A percentile compares a stretch with the other conserved stretches of the same genome.
These are phyloP conservation scores for Pseudomugil gertrudae DNA, from an alignment of 2,797 vertebrate genomes.

Conservation along the genomic window DNA sequence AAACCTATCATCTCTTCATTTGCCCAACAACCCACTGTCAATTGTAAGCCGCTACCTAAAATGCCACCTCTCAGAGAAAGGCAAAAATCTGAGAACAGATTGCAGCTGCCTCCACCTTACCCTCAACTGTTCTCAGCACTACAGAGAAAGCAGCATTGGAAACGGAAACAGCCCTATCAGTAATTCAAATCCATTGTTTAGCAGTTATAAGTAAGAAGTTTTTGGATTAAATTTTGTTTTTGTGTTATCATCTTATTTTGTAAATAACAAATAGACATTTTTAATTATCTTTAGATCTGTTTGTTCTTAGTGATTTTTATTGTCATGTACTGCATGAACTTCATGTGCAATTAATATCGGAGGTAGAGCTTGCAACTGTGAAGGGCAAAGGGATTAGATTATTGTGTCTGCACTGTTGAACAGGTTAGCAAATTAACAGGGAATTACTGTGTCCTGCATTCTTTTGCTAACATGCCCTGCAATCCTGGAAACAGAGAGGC, in stretches of 20 bases:
- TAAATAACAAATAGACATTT: not conserved
- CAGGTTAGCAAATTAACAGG: constrained; percentile 83
- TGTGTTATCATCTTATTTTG: too few species aligned
- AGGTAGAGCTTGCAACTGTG: constrained; percentile 50
- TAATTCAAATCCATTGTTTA: not conserved
- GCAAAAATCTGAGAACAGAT: not conserved
- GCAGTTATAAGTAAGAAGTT: too few species aligned
- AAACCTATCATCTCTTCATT: too few species aligned
- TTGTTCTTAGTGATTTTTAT: constrained; percentile 26
- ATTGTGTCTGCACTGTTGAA: constrained; percentile 77
- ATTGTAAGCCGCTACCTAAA: too few species aligned
- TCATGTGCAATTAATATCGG: constrained; percentile 45
- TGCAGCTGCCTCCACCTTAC: not conserved
- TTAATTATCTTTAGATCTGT: constrained; percentile 14
- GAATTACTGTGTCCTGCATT: constrained; percentile 81
- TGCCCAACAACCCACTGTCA: too few species aligned
- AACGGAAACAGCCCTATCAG: not conserved
- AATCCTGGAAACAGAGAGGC: constrained; percentile 71
- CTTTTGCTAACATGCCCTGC: constrained; percentile 62
- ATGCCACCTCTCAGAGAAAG: not conserved
- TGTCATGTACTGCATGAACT: constrained; percentile 30
- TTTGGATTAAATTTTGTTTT: too few species aligned
- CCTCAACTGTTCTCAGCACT: not conserved
- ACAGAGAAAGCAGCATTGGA: not conserved
- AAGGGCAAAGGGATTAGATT: constrained; percentile 72